phyloP scores from a whole-genome alignment of 2,113 vertebrate species.

The Daubentonia madagascariensis region DNA sequence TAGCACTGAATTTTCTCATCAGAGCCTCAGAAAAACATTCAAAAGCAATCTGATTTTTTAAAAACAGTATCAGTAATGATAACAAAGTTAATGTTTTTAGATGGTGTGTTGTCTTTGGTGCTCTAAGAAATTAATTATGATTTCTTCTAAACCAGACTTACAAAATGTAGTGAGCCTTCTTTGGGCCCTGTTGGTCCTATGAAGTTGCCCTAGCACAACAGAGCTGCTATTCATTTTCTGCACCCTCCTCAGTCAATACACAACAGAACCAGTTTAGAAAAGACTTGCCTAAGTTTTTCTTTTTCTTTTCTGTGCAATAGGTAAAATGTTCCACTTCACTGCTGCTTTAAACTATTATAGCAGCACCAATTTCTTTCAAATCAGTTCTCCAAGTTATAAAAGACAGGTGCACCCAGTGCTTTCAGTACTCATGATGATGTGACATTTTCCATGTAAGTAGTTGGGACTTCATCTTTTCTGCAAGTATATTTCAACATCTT shows the following conservation, averaged over 20 bases:
- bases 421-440: background rate
- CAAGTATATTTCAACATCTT: background rate
- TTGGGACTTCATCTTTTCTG: background rate
- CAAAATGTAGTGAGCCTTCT: background rate
- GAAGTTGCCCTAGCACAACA: background rate
- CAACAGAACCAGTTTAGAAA: background rate
- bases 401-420: background rate
- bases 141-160: background rate
- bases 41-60: background rate
- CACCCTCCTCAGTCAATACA: background rate
- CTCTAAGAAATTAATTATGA: background rate
- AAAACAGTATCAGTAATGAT: background rate
- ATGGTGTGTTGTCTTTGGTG: rapidly evolving
- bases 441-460: background rate
- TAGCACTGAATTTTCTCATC: background rate
- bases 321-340: background rate
- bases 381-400: background rate
- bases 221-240: background rate
- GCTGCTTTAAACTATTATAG: background rate
- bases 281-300: background rate
- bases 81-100: background rate
- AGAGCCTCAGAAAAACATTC: background rate
- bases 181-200: background rate
- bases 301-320: background rate
- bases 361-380: background rate